phyloP scores from a whole-genome alignment of 2,113 vertebrate species.

The Petrocephalus microphthalmus region DNA sequence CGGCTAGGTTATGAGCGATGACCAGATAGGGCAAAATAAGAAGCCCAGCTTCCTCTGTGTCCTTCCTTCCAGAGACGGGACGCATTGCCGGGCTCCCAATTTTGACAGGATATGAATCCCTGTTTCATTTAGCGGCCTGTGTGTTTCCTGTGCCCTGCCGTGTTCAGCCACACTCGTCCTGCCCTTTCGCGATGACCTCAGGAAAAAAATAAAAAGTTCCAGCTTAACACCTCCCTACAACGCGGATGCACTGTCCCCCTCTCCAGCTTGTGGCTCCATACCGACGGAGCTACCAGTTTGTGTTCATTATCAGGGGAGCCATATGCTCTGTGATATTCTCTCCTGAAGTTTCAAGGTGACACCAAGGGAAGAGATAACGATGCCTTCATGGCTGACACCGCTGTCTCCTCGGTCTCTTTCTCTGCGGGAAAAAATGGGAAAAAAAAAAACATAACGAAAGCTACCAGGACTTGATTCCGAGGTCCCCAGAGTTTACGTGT shows the following conservation, averaged over 20 bases:
- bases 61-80: not conserved
- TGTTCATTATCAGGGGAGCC: constrained; percentile 17
- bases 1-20: not conserved
- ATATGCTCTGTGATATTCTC: constrained; percentile 18
- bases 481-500: constrained; percentile 9
- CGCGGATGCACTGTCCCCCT: not conserved
- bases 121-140: not conserved
- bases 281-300: not conserved
- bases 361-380: constrained; percentile 14
- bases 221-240: constrained; percentile 3
- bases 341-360: constrained; percentile 18
- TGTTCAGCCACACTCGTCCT: not conserved
- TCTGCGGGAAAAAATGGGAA: not conserved
- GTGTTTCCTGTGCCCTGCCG: constrained; percentile 1
- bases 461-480: not conserved
- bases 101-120: not conserved
- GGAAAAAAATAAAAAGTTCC: not conserved
- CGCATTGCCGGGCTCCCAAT: not conserved
- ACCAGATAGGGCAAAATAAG: not conserved
- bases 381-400: not conserved
- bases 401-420: not conserved
- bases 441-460: not conserved
- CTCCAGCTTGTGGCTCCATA: not conserved
- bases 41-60: not conserved
- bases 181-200: not conserved